Percentiles rank a stretch among this genome's conserved stretches.
These are phyloP conservation scores for Cyprinodon diabolis DNA, from an alignment of 2,797 vertebrate genomes.

Conservation along the genomic window DNA sequence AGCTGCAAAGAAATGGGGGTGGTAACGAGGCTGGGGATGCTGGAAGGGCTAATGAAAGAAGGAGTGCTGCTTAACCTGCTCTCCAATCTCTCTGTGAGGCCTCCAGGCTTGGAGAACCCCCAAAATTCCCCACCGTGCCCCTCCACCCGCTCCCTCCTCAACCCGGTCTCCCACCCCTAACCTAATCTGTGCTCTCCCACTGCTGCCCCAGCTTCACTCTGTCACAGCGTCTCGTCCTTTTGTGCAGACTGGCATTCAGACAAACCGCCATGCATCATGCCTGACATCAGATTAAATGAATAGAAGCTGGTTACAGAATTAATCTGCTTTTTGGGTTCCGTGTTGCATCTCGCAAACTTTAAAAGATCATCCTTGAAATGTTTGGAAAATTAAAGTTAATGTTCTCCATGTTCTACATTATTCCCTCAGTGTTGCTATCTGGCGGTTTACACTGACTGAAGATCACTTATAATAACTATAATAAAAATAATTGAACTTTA, in stretches of 20 bases:
- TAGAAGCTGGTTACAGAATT: background rate
- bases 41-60: conserved; percentile 61
- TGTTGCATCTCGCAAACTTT: background rate
- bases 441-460: background rate
- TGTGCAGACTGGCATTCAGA: conserved; percentile 39
- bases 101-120: background rate
- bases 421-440: background rate
- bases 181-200: conserved; percentile 40
- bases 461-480: background rate
- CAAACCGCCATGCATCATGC: conserved; percentile 63
- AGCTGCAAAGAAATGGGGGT: conserved; percentile 10
- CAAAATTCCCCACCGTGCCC: conserved; percentile 4
- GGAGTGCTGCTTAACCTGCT: conserved; percentile 63
- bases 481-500: too few species aligned
- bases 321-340: background rate
- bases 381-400: background rate
- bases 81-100: conserved; percentile 53
- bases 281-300: conserved; percentile 23
- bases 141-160: background rate
- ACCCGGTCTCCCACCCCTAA: background rate
- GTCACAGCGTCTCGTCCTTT: conserved; percentile 52
- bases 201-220: conserved; percentile 50
- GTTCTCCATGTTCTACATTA: background rate
- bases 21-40: conserved; percentile 15
- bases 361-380: background rate